Conservation (phyloP, 2,888 invertebrate species). For the Apantesis nais region DNA sequence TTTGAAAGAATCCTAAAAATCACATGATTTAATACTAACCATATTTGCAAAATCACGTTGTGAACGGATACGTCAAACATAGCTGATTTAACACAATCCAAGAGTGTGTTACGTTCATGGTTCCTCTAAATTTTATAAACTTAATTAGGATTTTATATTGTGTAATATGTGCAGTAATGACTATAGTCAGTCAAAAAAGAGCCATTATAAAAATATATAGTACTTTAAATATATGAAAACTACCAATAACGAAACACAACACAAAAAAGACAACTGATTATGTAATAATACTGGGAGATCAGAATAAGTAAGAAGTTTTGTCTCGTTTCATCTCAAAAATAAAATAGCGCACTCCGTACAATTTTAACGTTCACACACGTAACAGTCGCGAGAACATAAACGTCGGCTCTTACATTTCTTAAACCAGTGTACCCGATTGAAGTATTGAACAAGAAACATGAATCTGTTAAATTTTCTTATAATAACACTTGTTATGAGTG, state of each 20-base stretch:
- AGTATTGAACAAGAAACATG: slow-evolving; percentile 28
- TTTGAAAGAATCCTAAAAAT: slow-evolving; percentile 3
- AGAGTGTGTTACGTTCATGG: neutral
- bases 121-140: neutral
- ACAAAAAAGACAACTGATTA: neutral
- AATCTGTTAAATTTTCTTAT: slow-evolving; percentile 32
- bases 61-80: slow-evolving; percentile 16
- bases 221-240: no score
- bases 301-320: neutral
- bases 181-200: neutral
- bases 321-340: neutral
- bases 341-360: slow-evolving; percentile 14
- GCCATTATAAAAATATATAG: neutral
- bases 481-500: slow-evolving; percentile 41
- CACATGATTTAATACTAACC: neutral
- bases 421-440: slow-evolving; percentile 12
- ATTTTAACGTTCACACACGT: slow-evolving; percentile 21
- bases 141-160: neutral
- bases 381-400: slow-evolving; percentile 22
- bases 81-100: slow-evolving; percentile 16
- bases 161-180: neutral
- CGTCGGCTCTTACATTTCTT: slow-evolving; percentile 19
- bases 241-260: neutral
- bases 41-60: slow-evolving; percentile 16
- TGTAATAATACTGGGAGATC: neutral